Conservation (phyloP, 2,113 vertebrate species). For the Aldabrachelys gigantea region DNA sequence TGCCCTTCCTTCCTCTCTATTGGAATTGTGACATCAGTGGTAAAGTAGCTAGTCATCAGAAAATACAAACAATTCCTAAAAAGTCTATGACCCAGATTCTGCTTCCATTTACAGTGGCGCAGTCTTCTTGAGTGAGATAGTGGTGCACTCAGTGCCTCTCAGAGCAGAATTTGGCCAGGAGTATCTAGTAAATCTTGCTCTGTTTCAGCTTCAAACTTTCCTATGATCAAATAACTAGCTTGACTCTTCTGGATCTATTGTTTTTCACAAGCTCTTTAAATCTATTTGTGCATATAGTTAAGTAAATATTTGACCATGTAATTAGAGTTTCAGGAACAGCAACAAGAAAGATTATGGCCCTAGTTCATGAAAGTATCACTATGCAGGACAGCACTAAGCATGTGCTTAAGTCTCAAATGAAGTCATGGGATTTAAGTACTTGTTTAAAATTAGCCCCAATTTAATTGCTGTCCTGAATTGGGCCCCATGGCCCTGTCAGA, state of each 20-base stretch:
- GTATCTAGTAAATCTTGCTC: neutral
- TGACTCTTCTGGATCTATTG: neutral
- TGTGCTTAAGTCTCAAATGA: neutral
- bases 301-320: neutral
- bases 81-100: neutral
- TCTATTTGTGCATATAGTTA: neutral
- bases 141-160: rapidly evolving
- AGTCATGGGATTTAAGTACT: neutral
- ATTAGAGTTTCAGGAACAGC: neutral
- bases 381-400: neutral
- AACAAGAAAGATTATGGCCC: neutral
- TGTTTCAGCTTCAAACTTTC: neutral
- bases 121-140: neutral
- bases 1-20: neutral
- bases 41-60: neutral
- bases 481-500: neutral
- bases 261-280: neutral
- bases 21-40: neutral
- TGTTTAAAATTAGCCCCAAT: neutral
- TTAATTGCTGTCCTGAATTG: neutral
- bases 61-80: neutral
- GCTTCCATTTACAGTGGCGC: neutral
- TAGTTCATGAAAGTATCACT: neutral
- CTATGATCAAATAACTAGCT: neutral
- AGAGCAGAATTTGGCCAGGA: neutral